Evolutionary conservation across 1,140 invertebrate species (phyloP).

Genomic region (Colletes latitarsis): DNA sequence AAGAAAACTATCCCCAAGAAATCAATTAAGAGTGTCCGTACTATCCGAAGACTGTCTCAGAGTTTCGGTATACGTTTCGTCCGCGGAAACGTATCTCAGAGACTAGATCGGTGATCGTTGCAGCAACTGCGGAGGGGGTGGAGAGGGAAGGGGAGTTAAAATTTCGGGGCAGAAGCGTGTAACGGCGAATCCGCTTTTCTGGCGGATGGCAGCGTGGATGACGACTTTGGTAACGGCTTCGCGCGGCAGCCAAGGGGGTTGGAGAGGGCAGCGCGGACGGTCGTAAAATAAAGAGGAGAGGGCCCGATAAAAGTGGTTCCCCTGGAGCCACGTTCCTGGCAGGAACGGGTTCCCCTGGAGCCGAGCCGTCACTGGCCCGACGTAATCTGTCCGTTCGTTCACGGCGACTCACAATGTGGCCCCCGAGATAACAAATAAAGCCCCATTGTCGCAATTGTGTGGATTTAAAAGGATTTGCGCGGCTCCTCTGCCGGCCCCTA

Average conservation of each 20-base stretch:
- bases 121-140: not conserved
- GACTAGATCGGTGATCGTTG: not conserved
- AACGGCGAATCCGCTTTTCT: conserved; percentile 66
- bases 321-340: conserved; percentile 40
- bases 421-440: conserved; percentile 82
- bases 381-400: conserved; percentile 81
- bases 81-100: not conserved
- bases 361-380: conserved; percentile 78
- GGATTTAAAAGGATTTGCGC: conserved; percentile 82
- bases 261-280: conserved; percentile 1
- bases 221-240: conserved; percentile 30
- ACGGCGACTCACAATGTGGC: conserved; percentile 81
- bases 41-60: not conserved
- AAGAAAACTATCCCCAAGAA: no score
- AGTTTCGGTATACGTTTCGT: not conserved
- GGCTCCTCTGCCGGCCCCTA: conserved; percentile 53
- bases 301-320: conserved; percentile 58
- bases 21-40: not conserved
- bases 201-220: conserved; percentile 57
- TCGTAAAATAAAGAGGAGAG: conserved; percentile 45
- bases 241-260: not conserved
- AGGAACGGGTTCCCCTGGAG: conserved; percentile 72
- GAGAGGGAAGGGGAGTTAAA: not conserved
- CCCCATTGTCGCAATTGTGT: conserved; percentile 82
- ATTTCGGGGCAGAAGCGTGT: conserved; percentile 45